Evolutionary conservation across 2,113 vertebrate species (phyloP).

Genomic region (Actenoides lindsayi): DNA sequence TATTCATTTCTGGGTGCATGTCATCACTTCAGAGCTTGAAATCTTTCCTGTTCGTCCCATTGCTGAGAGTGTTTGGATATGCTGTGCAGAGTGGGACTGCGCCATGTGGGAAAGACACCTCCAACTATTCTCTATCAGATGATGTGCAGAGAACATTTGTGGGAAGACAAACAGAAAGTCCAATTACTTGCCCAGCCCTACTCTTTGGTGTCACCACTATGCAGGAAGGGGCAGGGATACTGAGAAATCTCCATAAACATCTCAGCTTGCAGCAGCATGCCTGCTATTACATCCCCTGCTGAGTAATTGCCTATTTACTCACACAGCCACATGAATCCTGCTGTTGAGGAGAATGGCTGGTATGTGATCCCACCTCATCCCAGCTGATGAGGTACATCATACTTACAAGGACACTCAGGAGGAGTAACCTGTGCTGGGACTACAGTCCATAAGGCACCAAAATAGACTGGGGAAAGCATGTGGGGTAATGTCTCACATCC

Average conservation of each 20-base stretch:
- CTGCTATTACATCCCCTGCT: neutral
- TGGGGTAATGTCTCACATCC: neutral
- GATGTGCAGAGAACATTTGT: neutral
- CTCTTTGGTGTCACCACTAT: neutral
- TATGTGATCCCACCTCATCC: neutral
- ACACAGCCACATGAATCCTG: neutral
- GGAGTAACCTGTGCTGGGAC: neutral
- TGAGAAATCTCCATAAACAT: neutral
- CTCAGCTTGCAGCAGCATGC: slow-evolving; percentile 33
- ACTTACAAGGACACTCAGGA: neutral
- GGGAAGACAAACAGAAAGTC: slow-evolving; percentile 37
- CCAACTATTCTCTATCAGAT: slow-evolving; percentile 26
- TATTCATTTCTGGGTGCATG: neutral
- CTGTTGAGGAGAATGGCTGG: neutral
- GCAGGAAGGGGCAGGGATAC: neutral
- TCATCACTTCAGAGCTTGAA: neutral
- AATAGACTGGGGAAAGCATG: neutral
- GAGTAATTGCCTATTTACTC: neutral
- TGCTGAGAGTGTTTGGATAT: neutral
- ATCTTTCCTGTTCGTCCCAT: neutral
- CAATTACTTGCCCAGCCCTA: slow-evolving; percentile 7
- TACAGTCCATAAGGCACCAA: neutral
- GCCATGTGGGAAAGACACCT: neutral
- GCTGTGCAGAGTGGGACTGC: neutral
- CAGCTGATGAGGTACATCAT: neutral